Conservation (phyloP, 2,113 vertebrate species). For the Plecotus auritus region DNA sequence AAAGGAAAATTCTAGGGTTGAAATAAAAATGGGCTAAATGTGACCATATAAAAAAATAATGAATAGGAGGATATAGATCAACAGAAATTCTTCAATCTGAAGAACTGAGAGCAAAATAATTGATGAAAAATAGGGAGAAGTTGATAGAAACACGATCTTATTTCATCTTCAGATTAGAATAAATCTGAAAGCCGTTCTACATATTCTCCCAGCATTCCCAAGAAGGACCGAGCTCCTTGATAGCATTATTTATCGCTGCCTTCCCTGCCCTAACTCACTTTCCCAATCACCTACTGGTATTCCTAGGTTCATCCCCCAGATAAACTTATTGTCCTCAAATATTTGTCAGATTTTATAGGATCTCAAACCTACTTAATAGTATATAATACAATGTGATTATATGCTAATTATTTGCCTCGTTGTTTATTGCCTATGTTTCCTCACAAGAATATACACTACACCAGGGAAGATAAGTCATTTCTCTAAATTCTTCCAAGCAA, state of each 20-base stretch:
- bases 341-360: not conserved
- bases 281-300: fast-evolving
- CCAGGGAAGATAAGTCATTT: not conserved
- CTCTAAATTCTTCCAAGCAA: not conserved
- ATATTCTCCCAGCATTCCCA: not conserved
- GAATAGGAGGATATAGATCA: not conserved
- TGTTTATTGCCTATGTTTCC: not conserved
- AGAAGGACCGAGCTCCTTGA: not conserved
- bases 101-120: not conserved
- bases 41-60: not conserved
- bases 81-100: not conserved
- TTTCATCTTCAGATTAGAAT: not conserved
- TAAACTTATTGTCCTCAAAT: not conserved
- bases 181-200: not conserved
- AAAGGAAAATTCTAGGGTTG: not conserved
- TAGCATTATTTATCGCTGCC: not conserved
- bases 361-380: not conserved
- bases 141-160: not conserved
- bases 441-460: not conserved
- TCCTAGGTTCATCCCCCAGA: not conserved
- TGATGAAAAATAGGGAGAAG: not conserved
- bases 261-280: not conserved
- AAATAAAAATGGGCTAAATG: not conserved
- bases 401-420: not conserved
- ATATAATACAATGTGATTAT: not conserved